Evolutionary conservation across 2,888 invertebrate species (phyloP).

Genomic region (Perdita meconis): DNA sequence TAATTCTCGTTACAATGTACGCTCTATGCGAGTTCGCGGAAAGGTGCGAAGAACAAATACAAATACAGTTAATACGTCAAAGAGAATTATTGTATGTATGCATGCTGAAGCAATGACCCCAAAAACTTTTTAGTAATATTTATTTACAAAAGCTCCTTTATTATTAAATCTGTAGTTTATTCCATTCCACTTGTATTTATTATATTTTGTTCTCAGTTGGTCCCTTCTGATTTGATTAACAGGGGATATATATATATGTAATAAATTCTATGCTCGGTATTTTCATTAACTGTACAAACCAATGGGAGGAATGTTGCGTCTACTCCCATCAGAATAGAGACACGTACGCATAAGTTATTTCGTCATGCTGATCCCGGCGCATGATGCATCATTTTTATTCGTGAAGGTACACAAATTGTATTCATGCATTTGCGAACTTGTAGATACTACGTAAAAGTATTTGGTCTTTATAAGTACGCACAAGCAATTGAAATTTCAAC

Average conservation of each 20-base stretch:
- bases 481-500: slow-evolving; percentile 19
- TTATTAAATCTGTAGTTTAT: slow-evolving; percentile 55
- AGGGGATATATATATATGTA: slow-evolving; percentile 40
- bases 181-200: slow-evolving; percentile 34
- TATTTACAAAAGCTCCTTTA: slow-evolving; percentile 33
- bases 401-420: slow-evolving; percentile 39
- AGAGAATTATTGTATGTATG: slow-evolving; percentile 61
- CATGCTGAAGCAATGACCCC: slow-evolving; percentile 48
- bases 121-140: slow-evolving; percentile 54
- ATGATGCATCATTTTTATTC: slow-evolving; percentile 33
- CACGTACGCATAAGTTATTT: slow-evolving; percentile 48
- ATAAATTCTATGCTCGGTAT: slow-evolving; percentile 45
- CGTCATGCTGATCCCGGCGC: slow-evolving; percentile 10
- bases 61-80: slow-evolving; percentile 42
- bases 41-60: slow-evolving; percentile 22
- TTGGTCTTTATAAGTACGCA: slow-evolving; percentile 38
- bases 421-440: slow-evolving; percentile 49
- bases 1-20: slow-evolving; percentile 31
- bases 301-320: slow-evolving; percentile 49
- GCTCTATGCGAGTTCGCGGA: slow-evolving; percentile 13
- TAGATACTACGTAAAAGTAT: slow-evolving; percentile 20
- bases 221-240: slow-evolving; percentile 46
- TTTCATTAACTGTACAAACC: slow-evolving; percentile 48
- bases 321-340: slow-evolving; percentile 31
- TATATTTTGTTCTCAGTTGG: slow-evolving; percentile 53